Evolutionary conservation across 1,140 invertebrate genomes (phyloP).

Genomic region (Pseudomyrmex gracilis): DNA sequence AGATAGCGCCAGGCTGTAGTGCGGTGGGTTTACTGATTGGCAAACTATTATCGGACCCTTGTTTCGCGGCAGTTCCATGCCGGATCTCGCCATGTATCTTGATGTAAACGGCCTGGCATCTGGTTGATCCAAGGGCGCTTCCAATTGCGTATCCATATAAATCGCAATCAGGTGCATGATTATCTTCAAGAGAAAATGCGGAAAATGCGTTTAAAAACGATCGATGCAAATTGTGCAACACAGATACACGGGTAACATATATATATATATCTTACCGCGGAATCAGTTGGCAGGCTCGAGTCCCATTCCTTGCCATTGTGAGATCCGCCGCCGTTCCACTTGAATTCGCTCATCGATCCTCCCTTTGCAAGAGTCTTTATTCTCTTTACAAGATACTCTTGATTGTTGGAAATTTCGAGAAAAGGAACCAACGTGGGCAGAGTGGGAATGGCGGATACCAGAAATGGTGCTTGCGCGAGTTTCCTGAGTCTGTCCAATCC

Average conservation of each 20-base stretch:
- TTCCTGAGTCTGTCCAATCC: conserved; percentile 90
- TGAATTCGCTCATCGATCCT: conserved; percentile 93
- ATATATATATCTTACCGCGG: conserved; percentile 87
- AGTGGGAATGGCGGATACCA: conserved; percentile 89
- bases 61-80: conserved; percentile 81
- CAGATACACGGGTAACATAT: neutral
- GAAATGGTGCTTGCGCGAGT: conserved; percentile 88
- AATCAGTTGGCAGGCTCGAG: conserved; percentile 92
- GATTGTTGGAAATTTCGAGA: conserved; percentile 91
- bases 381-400: conserved; percentile 93
- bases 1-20: conserved; percentile 89
- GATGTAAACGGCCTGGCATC: conserved; percentile 92
- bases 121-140: conserved; percentile 90
- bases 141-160: conserved; percentile 93
- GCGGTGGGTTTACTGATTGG: conserved; percentile 89
- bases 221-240: neutral
- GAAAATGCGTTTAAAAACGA: conserved; percentile 23
- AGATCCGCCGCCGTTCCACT: conserved; percentile 91
- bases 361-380: conserved; percentile 91
- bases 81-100: conserved; percentile 81
- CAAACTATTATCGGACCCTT: conserved; percentile 86
- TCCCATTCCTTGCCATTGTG: conserved; percentile 92
- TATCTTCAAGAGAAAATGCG: conserved; percentile 86
- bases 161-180: conserved; percentile 93
- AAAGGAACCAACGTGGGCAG: conserved; percentile 91